Evolutionary conservation across 2,888 invertebrate species (phyloP), one percentile per base, ranked within the genome.

Genomic region (Eristalis tenax): DNA sequence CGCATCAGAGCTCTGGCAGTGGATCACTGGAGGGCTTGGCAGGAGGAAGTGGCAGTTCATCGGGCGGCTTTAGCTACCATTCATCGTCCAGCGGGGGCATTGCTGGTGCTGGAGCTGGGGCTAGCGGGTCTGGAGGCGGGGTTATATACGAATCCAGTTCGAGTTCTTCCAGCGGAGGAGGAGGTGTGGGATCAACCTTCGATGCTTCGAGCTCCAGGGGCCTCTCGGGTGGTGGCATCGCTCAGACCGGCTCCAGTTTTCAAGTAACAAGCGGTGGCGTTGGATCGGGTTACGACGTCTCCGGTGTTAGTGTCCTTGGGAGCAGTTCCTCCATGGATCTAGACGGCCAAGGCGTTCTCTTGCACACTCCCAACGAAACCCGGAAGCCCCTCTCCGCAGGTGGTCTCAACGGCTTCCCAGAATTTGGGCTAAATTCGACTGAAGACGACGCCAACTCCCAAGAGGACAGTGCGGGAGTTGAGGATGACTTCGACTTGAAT

Each of bases 391-490:
- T 76, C 6, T 76, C 64, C 1, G 79, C 76, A 0, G 80, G 83
- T 5, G 87, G 83, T 3, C 68, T 83, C 2, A 87, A 87, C 15
- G 87, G 87, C 3, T 69, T 76, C 64, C 79, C 76, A 0, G 56
- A 66, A 11, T 40, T 56, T 15, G 4, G 26, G 0, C 23, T 68
- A 1, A 64, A 28, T 32, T 64, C 71, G 0, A 80, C 56, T 0
- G 66, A 79, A 23, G 35, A 75, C 11, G 50, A 73, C 0, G 22
- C 40, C 0, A 66, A 65, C 70, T 86, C 83, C 1, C 78, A 83
- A 11, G 86, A 86, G 43, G 71, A 76, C 26, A 65, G 66, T n/a
- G 63, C 22, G 5, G 68, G 61, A 1, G 26, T 35, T 22, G 82
- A 26, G 1, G 78, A 83, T 10, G 74, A 86, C 2, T 75, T 75